phyloP scores from a whole-genome alignment of 2,113 vertebrate species.

The Mustelus asterias region DNA sequence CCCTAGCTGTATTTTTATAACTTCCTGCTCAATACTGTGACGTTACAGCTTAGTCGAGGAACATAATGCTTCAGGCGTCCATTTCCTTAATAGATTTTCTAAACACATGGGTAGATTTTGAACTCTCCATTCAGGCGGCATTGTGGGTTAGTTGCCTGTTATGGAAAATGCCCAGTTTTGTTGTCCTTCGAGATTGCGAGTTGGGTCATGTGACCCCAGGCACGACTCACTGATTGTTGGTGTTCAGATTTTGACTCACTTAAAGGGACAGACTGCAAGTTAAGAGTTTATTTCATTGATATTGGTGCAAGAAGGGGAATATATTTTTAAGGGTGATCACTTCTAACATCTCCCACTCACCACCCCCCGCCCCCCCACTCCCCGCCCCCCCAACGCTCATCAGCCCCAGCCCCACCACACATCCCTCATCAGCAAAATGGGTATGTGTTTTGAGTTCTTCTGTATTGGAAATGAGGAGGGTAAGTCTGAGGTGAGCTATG shows the following conservation, averaged over 20 bases:
- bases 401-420: no score
- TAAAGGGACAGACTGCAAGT: not conserved
- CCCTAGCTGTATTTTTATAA: not conserved
- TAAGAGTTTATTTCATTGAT: not conserved
- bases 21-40: not conserved
- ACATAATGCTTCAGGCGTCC: not conserved
- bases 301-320: not conserved
- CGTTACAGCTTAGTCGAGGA: not conserved
- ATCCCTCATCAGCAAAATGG: not conserved
- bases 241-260: no score
- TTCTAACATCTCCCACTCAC: not conserved
- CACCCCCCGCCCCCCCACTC: no score
- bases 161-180: not conserved
- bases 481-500: not conserved
- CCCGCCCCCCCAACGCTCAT: no score
- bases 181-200: not conserved
- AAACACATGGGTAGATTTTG: not conserved
- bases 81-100: not conserved
- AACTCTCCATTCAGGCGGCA: not conserved
- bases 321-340: not conserved
- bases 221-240: no score
- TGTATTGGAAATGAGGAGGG: not conserved
- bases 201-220: not conserved
- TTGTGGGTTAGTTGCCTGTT: not conserved
- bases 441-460: not conserved